Conservation (phyloP, 2,113 vertebrate genomes). For the Tragulus kanchil region DNA sequence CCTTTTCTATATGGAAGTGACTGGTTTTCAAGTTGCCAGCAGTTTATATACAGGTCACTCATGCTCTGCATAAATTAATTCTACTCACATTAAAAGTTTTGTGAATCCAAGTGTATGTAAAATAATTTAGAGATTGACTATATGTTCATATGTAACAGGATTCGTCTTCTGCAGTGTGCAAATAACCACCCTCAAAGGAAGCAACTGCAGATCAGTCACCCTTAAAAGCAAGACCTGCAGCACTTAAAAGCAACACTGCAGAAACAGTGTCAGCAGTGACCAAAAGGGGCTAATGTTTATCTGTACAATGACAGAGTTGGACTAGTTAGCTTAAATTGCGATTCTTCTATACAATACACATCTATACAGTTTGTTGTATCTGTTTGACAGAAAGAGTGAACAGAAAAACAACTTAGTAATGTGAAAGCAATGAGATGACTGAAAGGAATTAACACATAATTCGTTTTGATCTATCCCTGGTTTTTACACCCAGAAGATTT, state of each 20-base stretch:
- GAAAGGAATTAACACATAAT: not conserved
- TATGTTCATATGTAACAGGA: not conserved
- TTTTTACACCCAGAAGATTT: conserved; percentile 21
- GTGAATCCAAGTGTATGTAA: not conserved
- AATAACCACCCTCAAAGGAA: not conserved
- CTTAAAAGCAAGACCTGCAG: not conserved
- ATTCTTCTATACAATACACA: not conserved
- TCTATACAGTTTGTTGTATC: not conserved
- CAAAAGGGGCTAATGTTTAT: conserved; percentile 61
- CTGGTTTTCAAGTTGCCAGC: conserved; percentile 11
- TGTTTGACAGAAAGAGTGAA: not conserved
- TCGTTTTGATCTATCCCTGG: not conserved
- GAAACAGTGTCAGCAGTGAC: not conserved
- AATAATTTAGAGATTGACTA: conserved; percentile 22
- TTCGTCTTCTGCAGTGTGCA: not conserved
- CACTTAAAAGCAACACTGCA: not conserved
- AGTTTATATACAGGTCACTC: not conserved
- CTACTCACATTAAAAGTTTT: not conserved
- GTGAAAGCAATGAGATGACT: not conserved
- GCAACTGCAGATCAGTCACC: not conserved
- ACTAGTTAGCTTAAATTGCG: not conserved
- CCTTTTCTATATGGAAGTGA: not conserved
- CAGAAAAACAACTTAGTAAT: not conserved
- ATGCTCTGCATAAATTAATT: conserved; percentile 32
- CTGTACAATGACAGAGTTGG: not conserved